Evolutionary conservation across 2,113 vertebrate species (phyloP).

Genomic region (Scortum barcoo): DNA sequence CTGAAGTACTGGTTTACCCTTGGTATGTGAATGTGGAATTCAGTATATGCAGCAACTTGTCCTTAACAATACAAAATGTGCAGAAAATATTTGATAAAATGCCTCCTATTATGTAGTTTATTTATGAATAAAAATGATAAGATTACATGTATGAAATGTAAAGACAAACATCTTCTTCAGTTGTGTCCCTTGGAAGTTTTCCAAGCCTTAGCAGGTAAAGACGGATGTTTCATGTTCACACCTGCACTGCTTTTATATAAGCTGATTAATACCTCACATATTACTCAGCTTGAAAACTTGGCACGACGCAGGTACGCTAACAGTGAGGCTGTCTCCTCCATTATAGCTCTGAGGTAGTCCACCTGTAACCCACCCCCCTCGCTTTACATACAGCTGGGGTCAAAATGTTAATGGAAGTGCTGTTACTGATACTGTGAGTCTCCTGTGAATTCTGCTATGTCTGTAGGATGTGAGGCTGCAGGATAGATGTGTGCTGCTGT

Average conservation of each 20-base stretch:
- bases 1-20: conserved; percentile 61
- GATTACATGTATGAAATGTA: background rate
- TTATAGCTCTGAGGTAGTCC: conserved; percentile 23
- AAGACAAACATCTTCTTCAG: background rate
- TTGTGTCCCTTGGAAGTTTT: background rate
- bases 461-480: conserved; percentile 18
- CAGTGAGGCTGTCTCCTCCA: conserved; percentile 20
- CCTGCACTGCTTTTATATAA: conserved; percentile 30
- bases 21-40: conserved; percentile 33
- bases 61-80: background rate
- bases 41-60: background rate
- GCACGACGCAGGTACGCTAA: background rate
- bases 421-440: conserved; percentile 49
- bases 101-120: background rate
- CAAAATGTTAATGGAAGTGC: conserved; percentile 50
- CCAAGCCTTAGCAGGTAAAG: conserved; percentile 18
- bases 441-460: conserved; percentile 47
- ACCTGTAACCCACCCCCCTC: conserved; percentile 22
- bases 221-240: conserved; percentile 45
- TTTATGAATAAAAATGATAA: background rate
- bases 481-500: conserved; percentile 11
- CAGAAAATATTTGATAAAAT: background rate
- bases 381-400: conserved; percentile 30
- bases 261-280: conserved; percentile 55
- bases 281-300: conserved; percentile 48